A percentile compares a stretch with the other conserved stretches of the same genome.
Conservation (phyloP, 53 echinoderm and acorn worm species). For the Glandiceps talaboti region DNA sequence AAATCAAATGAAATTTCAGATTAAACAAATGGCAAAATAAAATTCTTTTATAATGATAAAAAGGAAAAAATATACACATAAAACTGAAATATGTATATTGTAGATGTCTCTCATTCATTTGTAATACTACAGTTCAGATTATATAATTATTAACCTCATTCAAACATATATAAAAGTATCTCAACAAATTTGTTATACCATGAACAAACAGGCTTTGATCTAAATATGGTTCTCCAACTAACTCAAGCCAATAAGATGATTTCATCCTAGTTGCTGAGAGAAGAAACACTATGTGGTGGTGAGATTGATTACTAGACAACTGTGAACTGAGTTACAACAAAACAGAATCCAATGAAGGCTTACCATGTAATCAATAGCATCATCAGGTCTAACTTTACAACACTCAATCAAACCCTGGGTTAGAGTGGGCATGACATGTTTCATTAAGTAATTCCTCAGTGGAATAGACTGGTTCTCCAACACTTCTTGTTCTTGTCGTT, state of each 20-base stretch:
- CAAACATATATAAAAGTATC: no score
- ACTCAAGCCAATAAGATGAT: no score
- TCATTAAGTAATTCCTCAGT: constrained; percentile 97
- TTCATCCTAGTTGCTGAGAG: no score
- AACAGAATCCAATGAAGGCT: constrained; percentile 2
- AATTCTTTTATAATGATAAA: not conserved
- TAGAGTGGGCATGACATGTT: constrained; percentile 96
- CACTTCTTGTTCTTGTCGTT: constrained; percentile 82
- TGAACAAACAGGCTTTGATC: no score
- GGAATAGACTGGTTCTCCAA: constrained; percentile 97
- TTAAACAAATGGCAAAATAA: not conserved
- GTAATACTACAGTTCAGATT: no score
- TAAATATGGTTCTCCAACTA: no score
- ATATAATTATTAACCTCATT: no score
- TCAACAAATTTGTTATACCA: no score
- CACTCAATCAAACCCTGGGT: constrained; percentile 95
- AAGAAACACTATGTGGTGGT: no score
- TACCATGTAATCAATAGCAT: constrained; percentile 99
- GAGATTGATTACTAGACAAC: not conserved
- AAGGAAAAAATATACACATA: not conserved
- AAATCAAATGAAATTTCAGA: not conserved
- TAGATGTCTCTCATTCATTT: no score
- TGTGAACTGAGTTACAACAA: no score
- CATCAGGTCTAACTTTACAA: constrained; percentile 95
- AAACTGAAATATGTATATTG: not conserved